Evolutionary conservation across 1,140 invertebrate genomes (phyloP).

Genomic region (Drosophila kurseongensis): DNA sequence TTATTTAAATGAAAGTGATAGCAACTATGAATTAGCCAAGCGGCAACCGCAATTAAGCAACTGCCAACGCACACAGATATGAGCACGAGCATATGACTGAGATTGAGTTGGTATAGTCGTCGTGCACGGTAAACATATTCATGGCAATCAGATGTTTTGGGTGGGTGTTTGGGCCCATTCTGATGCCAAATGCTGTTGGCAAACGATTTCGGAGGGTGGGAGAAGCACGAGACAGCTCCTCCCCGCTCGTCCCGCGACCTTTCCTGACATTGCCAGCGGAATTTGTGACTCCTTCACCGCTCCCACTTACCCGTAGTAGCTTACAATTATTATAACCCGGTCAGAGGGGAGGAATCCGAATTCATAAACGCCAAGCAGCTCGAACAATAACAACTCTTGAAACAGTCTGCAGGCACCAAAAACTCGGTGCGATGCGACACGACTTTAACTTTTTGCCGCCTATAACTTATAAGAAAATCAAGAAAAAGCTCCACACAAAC

Average conservation of each 20-base stretch:
- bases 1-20: constrained; percentile 63
- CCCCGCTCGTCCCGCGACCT: constrained; percentile 25
- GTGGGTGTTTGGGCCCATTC: constrained; percentile 9
- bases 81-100: constrained; percentile 28
- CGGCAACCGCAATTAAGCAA: constrained; percentile 44
- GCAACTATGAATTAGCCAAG: constrained; percentile 52
- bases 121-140: constrained; percentile 30
- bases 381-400: constrained; percentile 41
- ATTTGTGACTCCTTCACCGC: constrained; percentile 31
- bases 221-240: not conserved
- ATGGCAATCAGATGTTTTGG: constrained; percentile 45
- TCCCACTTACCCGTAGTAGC: constrained; percentile 17
- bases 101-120: constrained; percentile 1
- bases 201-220: not conserved
- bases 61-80: constrained; percentile 9
- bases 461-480: constrained; percentile 62
- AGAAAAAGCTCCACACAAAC: constrained; percentile 56
- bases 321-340: constrained; percentile 64
- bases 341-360: constrained; percentile 49
- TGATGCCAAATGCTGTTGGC: constrained; percentile 6
- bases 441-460: constrained; percentile 66
- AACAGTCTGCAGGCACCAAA: constrained; percentile 45
- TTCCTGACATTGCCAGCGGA: constrained; percentile 46
- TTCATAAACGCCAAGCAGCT: constrained; percentile 61
- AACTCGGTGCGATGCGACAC: constrained; percentile 54